Evolutionary conservation across 2,888 invertebrate species (phyloP).

Genomic region (Chaetogeoica ovagalla): DNA sequence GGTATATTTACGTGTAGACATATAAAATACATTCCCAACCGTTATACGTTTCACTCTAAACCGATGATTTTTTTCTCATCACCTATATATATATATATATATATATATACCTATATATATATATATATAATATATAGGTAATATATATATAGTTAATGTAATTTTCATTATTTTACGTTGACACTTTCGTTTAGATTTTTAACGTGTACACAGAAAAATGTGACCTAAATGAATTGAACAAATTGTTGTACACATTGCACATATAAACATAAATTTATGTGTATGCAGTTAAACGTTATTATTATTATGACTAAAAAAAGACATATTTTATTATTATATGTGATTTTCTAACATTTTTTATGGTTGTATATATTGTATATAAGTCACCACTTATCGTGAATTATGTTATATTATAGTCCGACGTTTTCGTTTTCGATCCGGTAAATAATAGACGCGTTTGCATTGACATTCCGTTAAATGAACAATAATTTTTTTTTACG

Average conservation of each 20-base stretch:
- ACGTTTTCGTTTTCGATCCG: background rate
- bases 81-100: background rate
- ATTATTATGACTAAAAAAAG: background rate
- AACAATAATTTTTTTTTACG: background rate
- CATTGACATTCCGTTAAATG: background rate
- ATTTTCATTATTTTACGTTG: slow-evolving; percentile 36
- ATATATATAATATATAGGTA: no score
- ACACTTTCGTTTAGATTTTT: slow-evolving; percentile 41
- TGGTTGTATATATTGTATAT: background rate
- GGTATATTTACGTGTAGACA: slow-evolving; percentile 23
- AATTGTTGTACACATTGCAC: slow-evolving; percentile 7
- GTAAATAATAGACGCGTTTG: background rate
- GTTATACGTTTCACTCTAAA: slow-evolving; percentile 33
- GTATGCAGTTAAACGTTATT: slow-evolving; percentile 12
- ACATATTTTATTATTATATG: background rate
- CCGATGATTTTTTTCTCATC: slow-evolving; percentile 19
- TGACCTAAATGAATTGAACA: slow-evolving; percentile 26
- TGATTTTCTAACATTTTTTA: background rate
- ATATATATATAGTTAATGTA: background rate
- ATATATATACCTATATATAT: background rate
- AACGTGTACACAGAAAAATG: slow-evolving; percentile 33
- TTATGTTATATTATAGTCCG: background rate
- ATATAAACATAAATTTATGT: slow-evolving; percentile 8
- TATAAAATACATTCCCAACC: slow-evolving; percentile 10
- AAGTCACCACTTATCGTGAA: background rate